phyloP scores from a whole-genome alignment of 2,113 vertebrate genomes.

The Charadrius vociferus region DNA sequence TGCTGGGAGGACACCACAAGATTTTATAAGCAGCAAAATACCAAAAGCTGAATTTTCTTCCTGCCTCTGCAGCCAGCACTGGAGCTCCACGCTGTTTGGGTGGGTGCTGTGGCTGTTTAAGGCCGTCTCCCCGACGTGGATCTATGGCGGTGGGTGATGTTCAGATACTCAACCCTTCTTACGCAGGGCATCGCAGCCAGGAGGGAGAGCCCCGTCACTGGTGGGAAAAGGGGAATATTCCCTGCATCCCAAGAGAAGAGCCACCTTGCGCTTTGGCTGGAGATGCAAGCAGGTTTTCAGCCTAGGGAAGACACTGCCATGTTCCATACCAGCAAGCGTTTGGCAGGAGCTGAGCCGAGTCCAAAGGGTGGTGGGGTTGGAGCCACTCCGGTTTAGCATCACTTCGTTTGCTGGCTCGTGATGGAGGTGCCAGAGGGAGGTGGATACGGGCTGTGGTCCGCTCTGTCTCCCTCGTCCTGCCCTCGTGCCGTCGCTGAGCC shows the following conservation, averaged over 20 bases:
- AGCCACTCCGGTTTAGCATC: background rate
- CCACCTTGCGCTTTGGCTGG: background rate
- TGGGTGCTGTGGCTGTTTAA: background rate
- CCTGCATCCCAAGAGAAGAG: background rate
- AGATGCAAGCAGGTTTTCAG: background rate
- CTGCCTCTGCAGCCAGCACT: background rate
- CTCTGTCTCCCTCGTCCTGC: background rate
- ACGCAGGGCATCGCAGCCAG: background rate
- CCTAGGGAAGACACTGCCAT: background rate
- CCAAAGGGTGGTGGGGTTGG: background rate
- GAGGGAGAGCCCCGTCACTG: background rate
- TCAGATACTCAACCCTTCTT: background rate
- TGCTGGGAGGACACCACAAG: background rate
- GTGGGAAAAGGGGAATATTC: background rate
- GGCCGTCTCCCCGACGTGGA: rapidly evolving
- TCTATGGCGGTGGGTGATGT: background rate
- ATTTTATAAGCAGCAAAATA: background rate
- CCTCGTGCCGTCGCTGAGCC: background rate
- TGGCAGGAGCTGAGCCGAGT: background rate
- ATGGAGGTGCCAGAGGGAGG: background rate
- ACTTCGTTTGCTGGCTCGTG: rapidly evolving
- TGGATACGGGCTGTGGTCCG: background rate
- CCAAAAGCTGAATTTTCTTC: background rate
- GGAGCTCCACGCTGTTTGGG: background rate
- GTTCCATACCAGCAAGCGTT: too few relatives aligned